These are phyloP conservation scores for Leptopterna dolabrata DNA, from an alignment of 2,888 invertebrate species.

Conservation along the genomic window DNA sequence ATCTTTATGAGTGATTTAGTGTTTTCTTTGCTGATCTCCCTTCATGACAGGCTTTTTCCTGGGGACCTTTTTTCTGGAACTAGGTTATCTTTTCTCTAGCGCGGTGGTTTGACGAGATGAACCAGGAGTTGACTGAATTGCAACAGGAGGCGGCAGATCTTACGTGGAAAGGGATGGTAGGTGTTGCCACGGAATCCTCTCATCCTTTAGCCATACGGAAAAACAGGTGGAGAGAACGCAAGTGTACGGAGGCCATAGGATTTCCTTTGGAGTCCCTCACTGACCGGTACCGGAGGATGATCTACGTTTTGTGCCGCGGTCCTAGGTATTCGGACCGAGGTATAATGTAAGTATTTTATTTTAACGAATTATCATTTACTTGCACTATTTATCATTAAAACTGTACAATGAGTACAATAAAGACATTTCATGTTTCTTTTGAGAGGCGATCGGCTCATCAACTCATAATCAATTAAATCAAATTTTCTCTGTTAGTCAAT, in stretches of 20 bases:
- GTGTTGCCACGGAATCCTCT: conserved; percentile 16
- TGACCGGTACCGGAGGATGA: conserved; percentile 69
- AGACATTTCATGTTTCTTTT: too few species aligned
- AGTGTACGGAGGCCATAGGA: conserved; percentile 9
- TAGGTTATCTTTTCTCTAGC: neutral
- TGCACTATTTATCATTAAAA: too few species aligned
- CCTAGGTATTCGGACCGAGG: conserved; percentile 69
- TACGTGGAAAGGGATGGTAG: conserved; percentile 47
- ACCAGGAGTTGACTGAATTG: conserved; percentile 25
- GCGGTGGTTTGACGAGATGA: conserved; percentile 39
- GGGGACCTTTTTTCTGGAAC: too few species aligned
- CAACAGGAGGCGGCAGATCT: conserved; percentile 4
- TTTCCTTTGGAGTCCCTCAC: neutral
- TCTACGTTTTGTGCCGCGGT: conserved; percentile 74
- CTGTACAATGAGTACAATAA: too few species aligned
- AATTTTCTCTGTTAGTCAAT: too few species aligned
- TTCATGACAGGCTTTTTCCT: neutral
- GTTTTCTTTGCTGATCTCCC: neutral
- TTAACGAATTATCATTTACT: conserved; percentile 59
- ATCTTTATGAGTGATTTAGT: too few species aligned
- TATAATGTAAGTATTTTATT: conserved; percentile 63
- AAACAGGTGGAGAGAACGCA: conserved; percentile 20
- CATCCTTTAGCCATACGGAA: neutral
- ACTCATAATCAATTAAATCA: too few species aligned
- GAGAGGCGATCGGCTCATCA: too few species aligned